Evolutionary conservation across 2,888 invertebrate species (phyloP), one percentile per base, ranked within the genome.

Genomic region (Ceramica pisi): DNA sequence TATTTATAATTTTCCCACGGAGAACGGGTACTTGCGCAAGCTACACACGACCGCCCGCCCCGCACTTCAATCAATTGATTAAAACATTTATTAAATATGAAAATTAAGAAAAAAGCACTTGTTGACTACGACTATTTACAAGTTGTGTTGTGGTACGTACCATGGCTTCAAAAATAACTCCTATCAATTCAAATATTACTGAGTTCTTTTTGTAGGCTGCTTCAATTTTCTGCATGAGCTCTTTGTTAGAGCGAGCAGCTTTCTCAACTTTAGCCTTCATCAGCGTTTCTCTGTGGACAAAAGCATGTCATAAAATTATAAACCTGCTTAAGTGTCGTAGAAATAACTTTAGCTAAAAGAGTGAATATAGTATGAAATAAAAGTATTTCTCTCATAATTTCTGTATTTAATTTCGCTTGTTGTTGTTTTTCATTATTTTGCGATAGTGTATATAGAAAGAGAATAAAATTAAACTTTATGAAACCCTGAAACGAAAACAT

Each of bases 181-280:
- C 12, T 1, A 83, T 44, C 10, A 85, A 75, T 1, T 61, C 59
- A 7, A 67, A 64, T 12, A 86, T 63, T 44, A 76, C 73, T 2
- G 63, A 23, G 8, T 31, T 83, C 55, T 84, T 87, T 53, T 80
- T 81, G 14, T 71, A 74, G 1, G 90, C 35, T 0, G 56, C 3
- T 0, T 74, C 64, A 10, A 85, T 78, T 48, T 87, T 88, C 10
- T 82, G 84, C 4, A 66, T 76, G 1, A 83, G 35, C 21, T 88
- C 88, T 8, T 85, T 83, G 6, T 71, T 70, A 1, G 64, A 51
- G 2, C 67, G 78, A 23, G 63, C 44, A 75, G 85, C 71, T 44
- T 82, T 82, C 9, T 89, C 86, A 1, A 86, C 55, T 64, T 87
- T 88, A n/a, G 83, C 80, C 60, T 88, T 88, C 60, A 86, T 78